phyloP scores from a whole-genome alignment of 2,113 vertebrate genomes.

The Hippocampus zosterae region DNA sequence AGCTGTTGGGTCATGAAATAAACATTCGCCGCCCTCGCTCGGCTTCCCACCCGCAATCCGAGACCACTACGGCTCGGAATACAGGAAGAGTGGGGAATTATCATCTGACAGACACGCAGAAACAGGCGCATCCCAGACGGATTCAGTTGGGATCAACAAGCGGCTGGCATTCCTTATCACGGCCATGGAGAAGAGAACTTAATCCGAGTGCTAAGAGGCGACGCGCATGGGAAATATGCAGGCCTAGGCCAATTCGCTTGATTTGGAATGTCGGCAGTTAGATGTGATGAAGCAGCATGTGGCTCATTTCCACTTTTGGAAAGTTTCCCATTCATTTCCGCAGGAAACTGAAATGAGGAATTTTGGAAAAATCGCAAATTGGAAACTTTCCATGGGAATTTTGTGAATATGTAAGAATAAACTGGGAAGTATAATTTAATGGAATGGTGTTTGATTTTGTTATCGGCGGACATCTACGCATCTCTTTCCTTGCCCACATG shows the following conservation, averaged over 20 bases:
- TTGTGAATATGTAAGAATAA: not conserved
- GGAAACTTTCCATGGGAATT: not conserved
- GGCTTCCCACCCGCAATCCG: constrained; percentile 15
- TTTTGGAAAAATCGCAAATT: too few relatives aligned
- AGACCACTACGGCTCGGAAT: constrained; percentile 12
- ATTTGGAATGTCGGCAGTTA: constrained; percentile 11
- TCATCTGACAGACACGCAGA: constrained; percentile 16
- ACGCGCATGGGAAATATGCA: constrained; percentile 18
- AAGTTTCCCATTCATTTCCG: too few relatives aligned
- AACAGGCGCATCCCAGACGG: constrained; percentile 14
- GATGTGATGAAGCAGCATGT: not conserved
- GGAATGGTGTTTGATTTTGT: too few relatives aligned
- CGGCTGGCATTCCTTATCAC: constrained; percentile 17
- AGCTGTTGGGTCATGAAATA: constrained; percentile 19
- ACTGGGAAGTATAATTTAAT: too few relatives aligned
- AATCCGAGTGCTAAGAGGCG: constrained; percentile 29
- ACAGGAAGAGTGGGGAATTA: constrained; percentile 1
- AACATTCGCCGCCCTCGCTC: constrained; percentile 11
- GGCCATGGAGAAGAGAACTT: constrained; percentile 6
- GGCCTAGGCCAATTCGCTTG: constrained; percentile 1
- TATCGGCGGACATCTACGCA: too few relatives aligned
- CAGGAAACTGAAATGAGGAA: too few relatives aligned
- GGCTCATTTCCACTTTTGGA: not conserved
- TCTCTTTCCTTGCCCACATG: too few relatives aligned
- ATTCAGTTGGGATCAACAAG: constrained; percentile 9